Conservation (phyloP, 2,797 vertebrate genomes). For the Acipenser oxyrinchus region DNA sequence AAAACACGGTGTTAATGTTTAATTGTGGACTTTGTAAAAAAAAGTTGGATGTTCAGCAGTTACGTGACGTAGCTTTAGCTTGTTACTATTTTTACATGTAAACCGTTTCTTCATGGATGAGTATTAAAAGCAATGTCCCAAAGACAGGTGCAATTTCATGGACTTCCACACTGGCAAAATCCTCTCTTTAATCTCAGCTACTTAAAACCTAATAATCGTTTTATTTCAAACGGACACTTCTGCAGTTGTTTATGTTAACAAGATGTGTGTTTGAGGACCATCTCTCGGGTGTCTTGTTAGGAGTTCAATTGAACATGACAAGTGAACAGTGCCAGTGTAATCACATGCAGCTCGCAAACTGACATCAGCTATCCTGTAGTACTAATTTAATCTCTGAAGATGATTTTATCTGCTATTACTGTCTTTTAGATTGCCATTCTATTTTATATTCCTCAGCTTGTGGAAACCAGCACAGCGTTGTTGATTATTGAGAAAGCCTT, state of each 20-base stretch:
- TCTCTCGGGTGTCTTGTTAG: neutral
- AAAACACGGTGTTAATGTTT: too few relatives aligned
- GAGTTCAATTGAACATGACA: neutral
- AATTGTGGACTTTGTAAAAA: too few relatives aligned
- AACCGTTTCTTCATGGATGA: too few relatives aligned
- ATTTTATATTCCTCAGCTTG: too few relatives aligned
- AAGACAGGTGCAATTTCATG: neutral
- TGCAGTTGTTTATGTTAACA: neutral
- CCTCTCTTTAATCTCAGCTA: neutral
- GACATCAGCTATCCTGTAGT: neutral
- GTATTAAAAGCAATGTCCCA: neutral
- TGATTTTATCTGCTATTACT: conserved; percentile 1
- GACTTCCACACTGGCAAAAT: neutral
- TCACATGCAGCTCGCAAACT: neutral
- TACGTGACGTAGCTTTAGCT: too few relatives aligned
- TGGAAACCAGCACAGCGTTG: too few relatives aligned
- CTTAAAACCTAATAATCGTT: neutral
- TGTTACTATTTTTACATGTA: too few relatives aligned
- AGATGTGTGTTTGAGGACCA: neutral
- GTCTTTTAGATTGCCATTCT: neutral
- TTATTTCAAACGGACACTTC: too few relatives aligned
- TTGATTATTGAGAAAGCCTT: too few relatives aligned
- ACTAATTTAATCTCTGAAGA: neutral
- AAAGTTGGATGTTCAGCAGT: too few relatives aligned
- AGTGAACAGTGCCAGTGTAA: neutral